phyloP scores from a whole-genome alignment of 2,888 invertebrate genomes.

The Epinotia brunnichana region DNA sequence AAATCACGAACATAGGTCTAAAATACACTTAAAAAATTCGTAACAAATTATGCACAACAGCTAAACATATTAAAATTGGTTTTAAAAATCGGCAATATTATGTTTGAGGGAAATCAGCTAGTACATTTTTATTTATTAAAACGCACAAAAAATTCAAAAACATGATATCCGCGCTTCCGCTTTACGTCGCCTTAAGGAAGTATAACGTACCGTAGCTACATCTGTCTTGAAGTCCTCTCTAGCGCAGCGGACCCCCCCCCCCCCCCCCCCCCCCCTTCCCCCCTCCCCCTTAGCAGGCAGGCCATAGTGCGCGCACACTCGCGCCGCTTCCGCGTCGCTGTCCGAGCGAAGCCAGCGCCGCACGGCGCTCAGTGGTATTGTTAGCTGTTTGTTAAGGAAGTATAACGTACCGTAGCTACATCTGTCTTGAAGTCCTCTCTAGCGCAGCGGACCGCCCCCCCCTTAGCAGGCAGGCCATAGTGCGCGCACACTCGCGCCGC shows the following conservation, averaged over 20 bases:
- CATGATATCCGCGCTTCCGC: too few relatives aligned
- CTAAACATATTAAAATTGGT: too few relatives aligned
- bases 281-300: conserved; percentile 50
- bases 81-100: too few relatives aligned
- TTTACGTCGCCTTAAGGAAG: too few relatives aligned
- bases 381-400: conserved; percentile 64
- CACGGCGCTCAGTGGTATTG: conserved; percentile 77
- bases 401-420: conserved; percentile 65
- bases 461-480: conserved; percentile 74
- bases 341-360: conserved; percentile 77
- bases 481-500: conserved; percentile 73
- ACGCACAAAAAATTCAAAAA: too few relatives aligned
- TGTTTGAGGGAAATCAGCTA: too few relatives aligned
- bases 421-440: conserved; percentile 67
- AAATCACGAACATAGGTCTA: too few relatives aligned
- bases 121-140: too few relatives aligned
- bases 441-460: conserved; percentile 57
- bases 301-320: conserved; percentile 81
- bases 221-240: conserved; percentile 67
- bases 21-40: too few relatives aligned
- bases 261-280: conserved; percentile 41
- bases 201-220: conserved; percentile 39
- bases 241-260: conserved; percentile 53
- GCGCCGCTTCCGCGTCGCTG: conserved; percentile 63
- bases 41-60: too few relatives aligned